Evolutionary conservation across 2,113 vertebrate species (phyloP), one percentile per base, ranked within the genome.

Genomic region (Muscicapa adusta): DNA sequence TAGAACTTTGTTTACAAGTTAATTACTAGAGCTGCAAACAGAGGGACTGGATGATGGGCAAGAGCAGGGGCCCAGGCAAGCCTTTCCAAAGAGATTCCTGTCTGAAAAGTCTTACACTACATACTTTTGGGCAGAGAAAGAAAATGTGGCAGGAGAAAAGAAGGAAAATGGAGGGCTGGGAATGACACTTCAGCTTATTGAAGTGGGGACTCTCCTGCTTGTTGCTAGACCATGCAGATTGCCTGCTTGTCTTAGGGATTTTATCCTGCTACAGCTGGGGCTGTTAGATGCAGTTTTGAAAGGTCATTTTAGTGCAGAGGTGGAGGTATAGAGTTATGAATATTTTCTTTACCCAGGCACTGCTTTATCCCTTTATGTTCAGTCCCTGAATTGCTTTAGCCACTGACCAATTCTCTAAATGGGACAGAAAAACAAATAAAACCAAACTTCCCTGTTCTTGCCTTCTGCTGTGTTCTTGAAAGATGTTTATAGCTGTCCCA

Each of bases 1-100:
- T 96, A 85, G 71, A 89, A 95, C 47, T 95, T 96, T 0, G 60
- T 93, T 95, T 94, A 88, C 71, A 87, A 96, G 93, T 94, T 95
- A 91, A 97, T 95, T 95, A 89, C 74, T 65, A 83, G 43, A 70
- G 71, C 72, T 85, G 67, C 68, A 95, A 76, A 29, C 42, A 94
- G 81, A 85, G 75, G 56, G 79, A 60, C 67, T 95, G 93, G 72
- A 72, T 91, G 93, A 92, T 45, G 38, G 31, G 40, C 57, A 33
- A 76, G 51, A 20, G 26, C 63, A 83, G 38, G 38, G 51, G 43
- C 63, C 60, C 56, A 70, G 40, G 40, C 63, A 68, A 85, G 36
- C 29, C 67, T 85, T 81, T 68, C 91, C 53, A 34, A 78, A 89
- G 74, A 40, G 62, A 29, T 54, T 72, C 8, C 33, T 60, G 33